Conservation (phyloP, 2,888 invertebrate species). For the Amphimallon solstitiale region DNA sequence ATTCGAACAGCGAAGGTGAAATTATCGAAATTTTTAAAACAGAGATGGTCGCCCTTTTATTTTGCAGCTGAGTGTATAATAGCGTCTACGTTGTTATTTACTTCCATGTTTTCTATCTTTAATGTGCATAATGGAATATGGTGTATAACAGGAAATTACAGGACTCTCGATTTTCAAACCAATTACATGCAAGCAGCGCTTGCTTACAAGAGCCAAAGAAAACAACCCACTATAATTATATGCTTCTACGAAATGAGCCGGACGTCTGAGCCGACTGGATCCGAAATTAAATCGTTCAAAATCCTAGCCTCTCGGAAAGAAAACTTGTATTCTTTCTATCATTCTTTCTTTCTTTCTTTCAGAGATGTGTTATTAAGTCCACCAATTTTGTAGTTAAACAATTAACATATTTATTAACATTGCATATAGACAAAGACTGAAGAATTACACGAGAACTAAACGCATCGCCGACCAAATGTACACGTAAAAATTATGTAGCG, state of each 20-base stretch:
- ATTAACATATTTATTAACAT: constrained; percentile 41
- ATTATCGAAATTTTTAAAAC: no score
- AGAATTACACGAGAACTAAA: constrained; percentile 21
- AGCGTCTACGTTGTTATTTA: constrained; percentile 4
- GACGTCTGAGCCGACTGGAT: constrained; percentile 21
- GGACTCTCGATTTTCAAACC: constrained; percentile 29
- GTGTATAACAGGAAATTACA: constrained; percentile 30
- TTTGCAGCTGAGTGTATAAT: no score
- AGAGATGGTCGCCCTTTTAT: no score
- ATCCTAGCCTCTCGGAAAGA: constrained; percentile 14
- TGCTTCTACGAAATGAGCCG: constrained; percentile 26
- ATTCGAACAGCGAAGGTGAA: no score
- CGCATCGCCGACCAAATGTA: constrained; percentile 7
- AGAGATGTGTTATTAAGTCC: constrained; percentile 8
- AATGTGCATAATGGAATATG: constrained; percentile 19
- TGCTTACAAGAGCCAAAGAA: constrained; percentile 20
- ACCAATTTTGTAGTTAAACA: constrained; percentile 36
- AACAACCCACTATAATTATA: constrained; percentile 33
- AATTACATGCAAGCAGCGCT: constrained; percentile 26
- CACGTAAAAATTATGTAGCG: constrained; percentile 12
- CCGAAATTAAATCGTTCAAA: constrained; percentile 27
- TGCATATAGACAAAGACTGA: background rate
- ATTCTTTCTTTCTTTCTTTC: constrained; percentile 1
- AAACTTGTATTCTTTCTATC: background rate
- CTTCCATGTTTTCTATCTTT: constrained; percentile 15